Percentiles rank a stretch among this genome's conserved stretches.
Evolutionary conservation across 92 coral and sea anemone genomes (phyloP).

Genomic region (Paramuricea clavata): DNA sequence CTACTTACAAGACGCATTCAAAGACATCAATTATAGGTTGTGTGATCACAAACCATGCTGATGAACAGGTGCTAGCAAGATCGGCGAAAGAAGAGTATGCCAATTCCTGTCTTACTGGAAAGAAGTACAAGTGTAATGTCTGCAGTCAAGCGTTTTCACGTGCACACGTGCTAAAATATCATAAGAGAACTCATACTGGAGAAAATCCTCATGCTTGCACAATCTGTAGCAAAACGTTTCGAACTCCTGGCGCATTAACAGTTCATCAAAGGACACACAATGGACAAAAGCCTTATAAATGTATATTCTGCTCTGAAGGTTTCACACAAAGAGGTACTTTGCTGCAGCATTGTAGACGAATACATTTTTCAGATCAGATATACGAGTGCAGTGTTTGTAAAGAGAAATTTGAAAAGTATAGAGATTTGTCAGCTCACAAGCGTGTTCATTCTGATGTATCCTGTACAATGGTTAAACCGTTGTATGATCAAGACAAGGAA

Average conservation of each 20-base stretch:
- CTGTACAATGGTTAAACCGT: background rate
- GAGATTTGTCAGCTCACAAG: background rate
- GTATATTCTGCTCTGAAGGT: background rate
- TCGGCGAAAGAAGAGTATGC: background rate
- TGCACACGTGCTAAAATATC: background rate
- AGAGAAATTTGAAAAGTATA: background rate
- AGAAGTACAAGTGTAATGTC: background rate
- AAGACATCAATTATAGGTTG: background rate
- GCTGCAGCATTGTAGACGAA: conserved; percentile 12
- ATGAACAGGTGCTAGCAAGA: background rate
- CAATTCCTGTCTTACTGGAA: background rate
- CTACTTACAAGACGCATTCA: background rate
- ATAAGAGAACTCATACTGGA: background rate
- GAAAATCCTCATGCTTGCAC: background rate
- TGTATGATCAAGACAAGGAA: background rate
- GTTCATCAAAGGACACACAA: conserved; percentile 19
- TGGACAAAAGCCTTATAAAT: background rate
- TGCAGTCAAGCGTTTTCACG: background rate
- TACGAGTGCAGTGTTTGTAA: background rate
- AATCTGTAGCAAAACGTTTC: background rate
- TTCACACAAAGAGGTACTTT: conserved; percentile 1
- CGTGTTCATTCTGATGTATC: background rate
- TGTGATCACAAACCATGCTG: background rate
- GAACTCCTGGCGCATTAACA: background rate
- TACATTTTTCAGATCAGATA: conserved; percentile 1